Base-by-base conservation (phyloP, 2,113 vertebrate genomes). In the rabbit (Oryctolagus cuniculus) region DNA sequence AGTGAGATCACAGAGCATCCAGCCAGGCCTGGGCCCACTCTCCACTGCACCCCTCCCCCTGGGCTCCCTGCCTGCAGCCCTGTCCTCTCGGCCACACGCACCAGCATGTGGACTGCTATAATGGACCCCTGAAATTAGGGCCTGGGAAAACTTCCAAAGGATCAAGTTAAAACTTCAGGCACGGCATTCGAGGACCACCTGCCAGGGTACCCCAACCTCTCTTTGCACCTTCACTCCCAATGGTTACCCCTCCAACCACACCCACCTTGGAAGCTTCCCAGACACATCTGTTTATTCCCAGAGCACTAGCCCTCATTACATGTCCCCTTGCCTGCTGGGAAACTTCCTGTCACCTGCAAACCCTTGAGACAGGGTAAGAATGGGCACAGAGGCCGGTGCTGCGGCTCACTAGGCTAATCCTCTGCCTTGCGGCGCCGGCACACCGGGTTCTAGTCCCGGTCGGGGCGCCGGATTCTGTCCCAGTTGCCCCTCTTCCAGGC, bases 271-370 rank as follows among this genome's bases (percentile, higher is more conserved):
- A 9, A 63, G 15, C 58, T 64, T 49, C 49, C 64, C 64, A 69
- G 73, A 75, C 12, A 3, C 22, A 2, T 55, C 80, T 31, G 2
- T 80, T 0, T 96, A 98, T 88, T 98, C 98, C 83, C 80, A 2
- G 36, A 34, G 55, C 38, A 4, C 51, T 44, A 9, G 9, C 78
- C 29, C 12, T 49, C 69, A 64, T 77, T 24, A 19, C 51, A 51
- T 31, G 1, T 13, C 55, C 44, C 72, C 29, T 70, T 73, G 53
- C 31, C n/a, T 90, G 19, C 51, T 34, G n/a, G 61, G 58, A 63
- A 90, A 31, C 49, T 55, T 25, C 44, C 61, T 84, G 44, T 70
- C 53, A 70, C 31, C 31, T 82, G 61, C 44, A 63, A 66, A 38
- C 17, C 66, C 74, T 16, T 5, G 12, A 27, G 55, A 79, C 9